These are phyloP conservation scores for Meandrina meandrites DNA, from an alignment of 92 coral and sea anemone genomes.

Conservation along the genomic window DNA sequence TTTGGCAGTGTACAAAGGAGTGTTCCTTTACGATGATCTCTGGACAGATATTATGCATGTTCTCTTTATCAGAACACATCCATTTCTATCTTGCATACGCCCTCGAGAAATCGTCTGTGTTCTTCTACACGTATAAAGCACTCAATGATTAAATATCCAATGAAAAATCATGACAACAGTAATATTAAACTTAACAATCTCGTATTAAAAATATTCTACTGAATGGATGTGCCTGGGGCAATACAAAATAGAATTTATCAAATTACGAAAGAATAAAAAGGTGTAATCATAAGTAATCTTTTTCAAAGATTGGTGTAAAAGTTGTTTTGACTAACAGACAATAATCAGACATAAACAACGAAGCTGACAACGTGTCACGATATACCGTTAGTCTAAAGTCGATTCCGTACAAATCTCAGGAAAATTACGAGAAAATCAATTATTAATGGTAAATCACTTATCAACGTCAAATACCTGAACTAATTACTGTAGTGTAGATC, in stretches of 20 bases:
- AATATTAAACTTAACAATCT: not conserved
- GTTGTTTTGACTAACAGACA: not conserved
- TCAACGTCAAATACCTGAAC: not conserved
- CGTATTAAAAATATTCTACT: not conserved
- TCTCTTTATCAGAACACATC: not conserved
- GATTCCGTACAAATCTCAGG: not conserved
- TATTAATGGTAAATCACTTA: not conserved
- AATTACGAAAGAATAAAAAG: not conserved
- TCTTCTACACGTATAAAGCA: not conserved
- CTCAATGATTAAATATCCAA: not conserved
- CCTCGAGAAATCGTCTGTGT: not conserved
- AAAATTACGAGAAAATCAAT: constrained; percentile 9
- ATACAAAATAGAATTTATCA: not conserved
- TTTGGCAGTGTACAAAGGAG: not conserved
- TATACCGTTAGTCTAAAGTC: not conserved
- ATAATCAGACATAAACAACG: not conserved
- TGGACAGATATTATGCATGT: not conserved
- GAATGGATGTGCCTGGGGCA: not conserved
- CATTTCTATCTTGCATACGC: not conserved
- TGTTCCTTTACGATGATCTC: not conserved
- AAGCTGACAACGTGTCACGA: not conserved
- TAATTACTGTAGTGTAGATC: not conserved
- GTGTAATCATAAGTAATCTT: not conserved
- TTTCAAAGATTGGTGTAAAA: not conserved
- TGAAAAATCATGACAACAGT: not conserved